phyloP scores from a whole-genome alignment of 2,888 invertebrate genomes.

The Hetaerina titia region DNA sequence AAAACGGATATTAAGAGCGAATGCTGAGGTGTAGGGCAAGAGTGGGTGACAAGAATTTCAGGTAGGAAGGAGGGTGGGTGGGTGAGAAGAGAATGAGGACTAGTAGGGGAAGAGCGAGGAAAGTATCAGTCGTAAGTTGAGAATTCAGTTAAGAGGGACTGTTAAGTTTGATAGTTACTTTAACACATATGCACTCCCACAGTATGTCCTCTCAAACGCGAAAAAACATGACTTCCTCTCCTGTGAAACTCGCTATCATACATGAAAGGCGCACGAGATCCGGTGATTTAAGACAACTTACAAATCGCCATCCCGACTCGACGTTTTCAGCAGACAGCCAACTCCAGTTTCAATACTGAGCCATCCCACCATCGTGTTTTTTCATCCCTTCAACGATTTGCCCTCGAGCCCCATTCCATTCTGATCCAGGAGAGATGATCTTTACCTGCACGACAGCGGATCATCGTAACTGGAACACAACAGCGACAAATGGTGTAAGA shows the following conservation, averaged over 20 bases:
- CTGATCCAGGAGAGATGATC: neutral
- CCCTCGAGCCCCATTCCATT: neutral
- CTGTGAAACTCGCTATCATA: neutral
- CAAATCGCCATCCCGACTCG: neutral
- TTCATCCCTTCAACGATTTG: neutral
- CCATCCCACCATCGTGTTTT: neutral
- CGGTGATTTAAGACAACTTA: neutral
- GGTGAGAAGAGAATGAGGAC: no score
- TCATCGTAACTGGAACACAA: neutral
- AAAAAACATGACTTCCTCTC: no score
- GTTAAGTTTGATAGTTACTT: no score
- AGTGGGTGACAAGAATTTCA: no score
- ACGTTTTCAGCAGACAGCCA: neutral
- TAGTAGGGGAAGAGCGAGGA: no score
- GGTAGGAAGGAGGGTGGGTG: no score
- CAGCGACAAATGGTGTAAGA: neutral
- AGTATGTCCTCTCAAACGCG: no score
- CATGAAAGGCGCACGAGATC: neutral
- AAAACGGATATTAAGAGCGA: neutral
- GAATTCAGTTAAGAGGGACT: no score
- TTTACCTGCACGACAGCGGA: neutral
- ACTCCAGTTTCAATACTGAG: neutral
- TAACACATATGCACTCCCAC: no score
- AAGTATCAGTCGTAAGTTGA: no score
- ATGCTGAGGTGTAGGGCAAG: no score